These are phyloP conservation scores for Mesorhabditis sp. DNA, from an alignment of 2,888 invertebrate species.

Conservation along the genomic window DNA sequence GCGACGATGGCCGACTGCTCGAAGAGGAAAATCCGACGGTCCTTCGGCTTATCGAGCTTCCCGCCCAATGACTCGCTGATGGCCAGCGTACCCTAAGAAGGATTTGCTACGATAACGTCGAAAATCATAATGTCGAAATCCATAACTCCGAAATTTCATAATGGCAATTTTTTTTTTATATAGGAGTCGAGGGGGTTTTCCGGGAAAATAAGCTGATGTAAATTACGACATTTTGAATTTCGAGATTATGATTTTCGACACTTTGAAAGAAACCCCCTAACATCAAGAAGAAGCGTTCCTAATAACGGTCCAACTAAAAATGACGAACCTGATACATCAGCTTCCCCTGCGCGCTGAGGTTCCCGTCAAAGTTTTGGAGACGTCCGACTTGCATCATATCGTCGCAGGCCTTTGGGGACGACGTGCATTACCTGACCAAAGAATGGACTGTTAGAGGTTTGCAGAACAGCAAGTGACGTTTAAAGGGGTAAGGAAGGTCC, in stretches of 20 bases:
- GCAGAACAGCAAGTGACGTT: too few relatives aligned
- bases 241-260: not conserved
- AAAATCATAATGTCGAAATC: too few relatives aligned
- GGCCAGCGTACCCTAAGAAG: constrained; percentile 60
- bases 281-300: too few relatives aligned
- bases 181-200: too few relatives aligned
- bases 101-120: not conserved
- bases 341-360: constrained; percentile 93
- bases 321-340: constrained; percentile 74
- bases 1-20: constrained; percentile 96
- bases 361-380: constrained; percentile 91
- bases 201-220: too few relatives aligned
- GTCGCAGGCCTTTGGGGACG: constrained; percentile 90
- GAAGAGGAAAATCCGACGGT: constrained; percentile 91
- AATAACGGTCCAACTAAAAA: not conserved
- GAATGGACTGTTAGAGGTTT: too few relatives aligned
- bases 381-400: constrained; percentile 96
- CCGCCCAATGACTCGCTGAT: constrained; percentile 60
- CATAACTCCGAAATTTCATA: too few relatives aligned
- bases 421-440: constrained; percentile 68
- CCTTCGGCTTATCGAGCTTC: constrained; percentile 69
- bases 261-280: too few relatives aligned
- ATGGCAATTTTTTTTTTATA: too few relatives aligned
- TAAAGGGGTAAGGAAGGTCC: too few relatives aligned
- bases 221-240: constrained; percentile 12